Base-by-base conservation (phyloP, 2,888 invertebrate genomes). In the Phortica magna region DNA sequence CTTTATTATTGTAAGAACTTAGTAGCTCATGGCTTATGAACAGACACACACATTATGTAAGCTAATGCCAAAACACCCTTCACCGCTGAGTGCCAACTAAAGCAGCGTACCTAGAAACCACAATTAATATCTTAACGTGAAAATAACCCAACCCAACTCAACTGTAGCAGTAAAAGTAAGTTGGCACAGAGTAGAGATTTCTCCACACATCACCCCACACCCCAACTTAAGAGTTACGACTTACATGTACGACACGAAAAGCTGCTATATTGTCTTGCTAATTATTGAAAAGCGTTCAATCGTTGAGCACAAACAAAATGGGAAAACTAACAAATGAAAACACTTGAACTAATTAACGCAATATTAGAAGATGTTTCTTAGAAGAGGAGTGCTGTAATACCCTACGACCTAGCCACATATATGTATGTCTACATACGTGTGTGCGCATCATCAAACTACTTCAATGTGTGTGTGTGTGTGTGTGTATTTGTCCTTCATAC, bases 401-500 rank as follows among this genome's bases (percentile, higher is more conserved):
- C 10, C 14, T 48, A 48, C 14, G 48, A 9, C 48, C 48, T 7
- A 48, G 3, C 48, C 48, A 48, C 48, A 14, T 2, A 14, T 7
- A 7, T 2, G 48, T 48, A 14, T 48, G 14, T 43, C 43, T 43
- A 6, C 10, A 10, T 48, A 14, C 48, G 48, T 14, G 48, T 48
- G 48, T 14, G 48, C 14, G 48, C 48, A 48, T 48, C 48, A 14
- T 48, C 48, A 61, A 61, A 22, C 61, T 61, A 61, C 7, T 12
- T 61, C 22, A 61, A 48, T 48, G 14, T 48, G 14, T 48, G 14
- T 48, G 48, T 48, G 2, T 48, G 43, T 43, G 48, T 48, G 57
- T 22, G 57, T 42, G 0, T 48, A 79, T 57, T 76, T 82, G 77
- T 83, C 84, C 83, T 83, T 81, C 75, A 76, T 70, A 79, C 83